Evolutionary conservation across 2,113 vertebrate species (phyloP), one percentile per base, ranked within the genome.

Genomic region (Machaerirhynchus nigripectus): DNA sequence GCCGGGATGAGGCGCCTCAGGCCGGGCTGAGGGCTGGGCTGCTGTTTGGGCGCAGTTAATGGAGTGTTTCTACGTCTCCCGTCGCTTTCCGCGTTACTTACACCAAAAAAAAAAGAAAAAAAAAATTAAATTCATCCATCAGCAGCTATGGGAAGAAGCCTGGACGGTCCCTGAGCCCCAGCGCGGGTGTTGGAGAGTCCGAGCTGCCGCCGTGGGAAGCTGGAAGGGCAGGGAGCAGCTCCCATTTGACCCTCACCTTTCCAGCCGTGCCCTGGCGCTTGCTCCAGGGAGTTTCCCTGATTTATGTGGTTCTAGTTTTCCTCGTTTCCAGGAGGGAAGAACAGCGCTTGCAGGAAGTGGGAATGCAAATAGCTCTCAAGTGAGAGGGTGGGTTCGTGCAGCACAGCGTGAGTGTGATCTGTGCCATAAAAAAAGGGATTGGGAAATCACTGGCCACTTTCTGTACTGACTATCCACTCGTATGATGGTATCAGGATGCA

Each of bases 21-120:
- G 63, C 9, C 31, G 52, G 56, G 65, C 49, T 23, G 53, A 5
- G 79, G 19, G 16, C 53, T 11, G 39, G 4, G 52, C 37, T 31
- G 37, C 13, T 19, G 7, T 1, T 10, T 0, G 42, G 27, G 31
- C 42, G 5, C 57, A 0, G 42, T 12, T 27, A 3, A 0, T 0
- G 49, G 46, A 31, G 21, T 21, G 31, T 16, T 49, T 4, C 15
- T 14, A 1, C 21, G 10, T 16, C 8, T 24, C 2, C 7, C 9
- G 49, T 27, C 6, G 22, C 49, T 31, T 24, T 35, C 15, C 4
- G 24, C 30, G 37, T 52, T 47, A 6, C 50, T 49, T 33, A 11
- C 30, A 14, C 19, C 18, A 4, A 13, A 10, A 22, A 20, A 52
- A 28, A 20, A 40, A 24, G 30, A 18, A 7, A 21, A 18, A 5